phyloP scores from a whole-genome alignment of 2,888 invertebrate species.

The Drosophila birchii region DNA sequence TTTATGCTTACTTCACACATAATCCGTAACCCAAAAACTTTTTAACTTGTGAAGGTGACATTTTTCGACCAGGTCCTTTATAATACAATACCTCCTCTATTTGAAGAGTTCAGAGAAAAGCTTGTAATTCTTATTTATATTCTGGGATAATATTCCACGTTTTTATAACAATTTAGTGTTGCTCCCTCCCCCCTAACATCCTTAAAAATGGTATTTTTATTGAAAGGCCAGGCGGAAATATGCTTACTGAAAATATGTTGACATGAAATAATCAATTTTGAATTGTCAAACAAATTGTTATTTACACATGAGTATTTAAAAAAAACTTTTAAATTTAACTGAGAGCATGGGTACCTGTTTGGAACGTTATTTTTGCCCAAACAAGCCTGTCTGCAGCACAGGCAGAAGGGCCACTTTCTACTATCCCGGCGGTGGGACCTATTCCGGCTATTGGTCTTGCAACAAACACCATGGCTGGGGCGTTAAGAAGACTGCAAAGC shows the following conservation, averaged over 20 bases:
- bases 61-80: constrained; percentile 8
- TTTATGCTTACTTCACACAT: constrained; percentile 7
- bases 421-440: constrained; percentile 75
- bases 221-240: not conserved
- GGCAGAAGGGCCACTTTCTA: constrained; percentile 74
- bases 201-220: constrained; percentile 4
- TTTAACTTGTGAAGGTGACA: constrained; percentile 33
- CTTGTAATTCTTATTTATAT: not conserved
- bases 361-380: constrained; percentile 59
- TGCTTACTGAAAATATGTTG: not conserved
- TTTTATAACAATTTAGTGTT: too few relatives aligned
- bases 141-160: not conserved
- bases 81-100: not conserved
- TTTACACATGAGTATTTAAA: constrained; percentile 15
- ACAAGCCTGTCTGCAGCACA: constrained; percentile 61
- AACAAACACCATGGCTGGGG: constrained; percentile 79
- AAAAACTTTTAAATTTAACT: constrained; percentile 23
- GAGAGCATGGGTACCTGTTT: constrained; percentile 58
- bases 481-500: constrained; percentile 56
- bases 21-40: constrained; percentile 29
- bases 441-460: constrained; percentile 77
- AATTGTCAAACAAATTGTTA: constrained; percentile 11
- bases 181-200: not conserved
- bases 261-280: constrained; percentile 10
- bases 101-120: not conserved